These are phyloP conservation scores for Apocheima hispidaria DNA, from an alignment of 2,888 invertebrate genomes.

Conservation along the genomic window DNA sequence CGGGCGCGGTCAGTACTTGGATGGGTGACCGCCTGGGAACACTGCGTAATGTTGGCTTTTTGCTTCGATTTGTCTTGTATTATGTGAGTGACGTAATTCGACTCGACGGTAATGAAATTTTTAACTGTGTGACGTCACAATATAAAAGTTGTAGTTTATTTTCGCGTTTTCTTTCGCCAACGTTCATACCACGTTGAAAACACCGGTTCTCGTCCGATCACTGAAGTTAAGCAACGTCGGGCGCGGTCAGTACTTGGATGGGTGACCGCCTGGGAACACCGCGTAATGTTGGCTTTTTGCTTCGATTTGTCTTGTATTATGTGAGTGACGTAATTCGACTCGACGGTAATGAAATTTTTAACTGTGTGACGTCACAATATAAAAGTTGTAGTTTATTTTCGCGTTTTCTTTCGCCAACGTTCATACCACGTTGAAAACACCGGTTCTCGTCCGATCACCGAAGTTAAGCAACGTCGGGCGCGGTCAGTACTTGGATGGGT, in stretches of 20 bases:
- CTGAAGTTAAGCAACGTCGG: slow-evolving; percentile 79
- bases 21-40: slow-evolving; percentile 78
- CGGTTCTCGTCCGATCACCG: slow-evolving; percentile 47
- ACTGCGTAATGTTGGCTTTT: slow-evolving; percentile 60
- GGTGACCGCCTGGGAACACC: slow-evolving; percentile 78
- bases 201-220: slow-evolving; percentile 79
- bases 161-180: slow-evolving; percentile 42
- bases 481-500: slow-evolving; percentile 79
- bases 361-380: too few species aligned
- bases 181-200: slow-evolving; percentile 64
- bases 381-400: too few species aligned
- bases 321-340: too few species aligned
- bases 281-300: slow-evolving; percentile 67
- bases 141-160: too few species aligned
- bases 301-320: too few species aligned
- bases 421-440: slow-evolving; percentile 18
- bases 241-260: slow-evolving; percentile 79
- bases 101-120: too few species aligned
- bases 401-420: slow-evolving; percentile 8
- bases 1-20: slow-evolving; percentile 78
- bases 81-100: too few species aligned
- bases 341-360: too few species aligned
- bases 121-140: too few species aligned
- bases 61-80: too few species aligned
- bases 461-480: slow-evolving; percentile 78